Base-by-base conservation (phyloP, 2,888 invertebrate genomes). In the Callyntrura sp. region DNA sequence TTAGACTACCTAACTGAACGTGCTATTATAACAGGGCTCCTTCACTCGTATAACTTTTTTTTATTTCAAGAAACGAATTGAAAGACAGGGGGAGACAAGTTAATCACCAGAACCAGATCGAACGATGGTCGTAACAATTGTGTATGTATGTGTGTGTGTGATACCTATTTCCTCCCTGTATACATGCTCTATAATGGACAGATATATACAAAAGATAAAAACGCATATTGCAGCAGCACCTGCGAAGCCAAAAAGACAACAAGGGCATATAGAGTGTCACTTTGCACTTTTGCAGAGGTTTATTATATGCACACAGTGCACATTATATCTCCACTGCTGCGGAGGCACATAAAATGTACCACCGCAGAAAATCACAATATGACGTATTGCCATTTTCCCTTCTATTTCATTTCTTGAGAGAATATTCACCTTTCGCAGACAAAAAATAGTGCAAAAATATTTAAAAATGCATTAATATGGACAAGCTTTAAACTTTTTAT, bases 391-490 rank as follows among this genome's bases (percentile, higher is more conserved):
- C 6, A 35, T 35, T n/a, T 78, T n/a, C 25, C 25, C 28, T 55
- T 78, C 55, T 35, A n/a, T 55, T 65, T 82, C 25, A 43, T 78
- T 70, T 17, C 43, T 57, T 84, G 70, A 20, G 70, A 84, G 70
- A 84, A 84, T 84, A 8, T 68, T 68, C 65, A 83, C 83, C 83
- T 83, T 83, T 68, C 4, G 17, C 3, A 57, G n/a, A 62, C 17
- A 57, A 35, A 35, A 35, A 45, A 82, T 60, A 4, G 17, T 62
- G 45, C 5, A 6, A 45, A 68, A 35, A 57, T n/a, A 62, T 17
- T 11, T 20, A 45, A 45, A 68, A 35, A n/a, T 68, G 14, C 35
- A 70, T 70, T 70, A 70, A 70, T 45, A 20, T 17, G 45, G 43
- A 43, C 70, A 43, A 68, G 25, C 62, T 25, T 55, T 12, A 20